Conservation (phyloP, 2,888 invertebrate genomes). For the Trichopoda pennipes region DNA sequence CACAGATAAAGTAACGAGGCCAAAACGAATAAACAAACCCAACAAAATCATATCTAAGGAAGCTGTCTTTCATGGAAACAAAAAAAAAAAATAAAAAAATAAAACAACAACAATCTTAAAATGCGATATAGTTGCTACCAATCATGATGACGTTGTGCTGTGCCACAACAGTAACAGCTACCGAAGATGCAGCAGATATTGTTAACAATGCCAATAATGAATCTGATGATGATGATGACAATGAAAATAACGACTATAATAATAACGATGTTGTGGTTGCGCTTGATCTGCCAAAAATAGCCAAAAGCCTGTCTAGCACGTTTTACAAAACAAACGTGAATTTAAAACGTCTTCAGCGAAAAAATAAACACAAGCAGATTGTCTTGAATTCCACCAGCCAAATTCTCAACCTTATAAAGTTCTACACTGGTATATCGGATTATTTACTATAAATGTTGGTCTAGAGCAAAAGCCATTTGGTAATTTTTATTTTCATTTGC, state of each 20-base stretch:
- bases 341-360: slow-evolving; percentile 39
- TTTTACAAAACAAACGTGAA: slow-evolving; percentile 57
- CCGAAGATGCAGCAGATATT: slow-evolving; percentile 35
- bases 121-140: slow-evolving; percentile 56
- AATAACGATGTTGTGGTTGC: slow-evolving; percentile 47
- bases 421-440: slow-evolving; percentile 20
- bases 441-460: slow-evolving; percentile 13
- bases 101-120: slow-evolving; percentile 61
- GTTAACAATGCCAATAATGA: slow-evolving; percentile 42
- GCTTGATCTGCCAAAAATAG: slow-evolving; percentile 56
- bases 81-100: slow-evolving; percentile 10
- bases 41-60: slow-evolving; percentile 56
- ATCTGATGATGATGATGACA: slow-evolving; percentile 37
- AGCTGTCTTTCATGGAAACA: slow-evolving; percentile 18
- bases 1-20: slow-evolving; percentile 25
- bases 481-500: neutral
- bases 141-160: slow-evolving; percentile 29
- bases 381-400: slow-evolving; percentile 50
- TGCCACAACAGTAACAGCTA: slow-evolving; percentile 52
- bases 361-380: slow-evolving; percentile 8
- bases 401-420: slow-evolving; percentile 31
- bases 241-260: slow-evolving; percentile 41
- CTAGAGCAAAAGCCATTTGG: neutral
- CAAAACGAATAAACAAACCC: slow-evolving; percentile 24
- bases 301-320: slow-evolving; percentile 65